A percentile compares a stretch with the other conserved stretches of the same genome.
Evolutionary conservation across 1,140 invertebrate genomes (phyloP).

Genomic region (Drosophila parvula): DNA sequence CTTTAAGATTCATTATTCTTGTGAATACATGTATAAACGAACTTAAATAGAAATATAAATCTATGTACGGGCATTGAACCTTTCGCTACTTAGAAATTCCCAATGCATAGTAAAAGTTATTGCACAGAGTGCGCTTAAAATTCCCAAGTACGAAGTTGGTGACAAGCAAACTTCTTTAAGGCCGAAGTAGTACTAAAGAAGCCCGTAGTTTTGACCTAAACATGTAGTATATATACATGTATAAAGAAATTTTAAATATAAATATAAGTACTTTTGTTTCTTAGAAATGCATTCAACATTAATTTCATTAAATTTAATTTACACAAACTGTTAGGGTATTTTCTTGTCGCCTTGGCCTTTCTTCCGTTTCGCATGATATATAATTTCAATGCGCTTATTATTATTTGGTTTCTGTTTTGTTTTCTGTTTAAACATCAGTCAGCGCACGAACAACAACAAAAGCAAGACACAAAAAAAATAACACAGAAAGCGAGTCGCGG

Average conservation of each 20-base stretch:
- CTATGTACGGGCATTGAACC: neutral
- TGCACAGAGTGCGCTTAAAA: neutral
- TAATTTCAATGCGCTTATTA: slow-evolving; percentile 37
- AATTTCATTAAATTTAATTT: neutral
- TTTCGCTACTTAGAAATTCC: neutral
- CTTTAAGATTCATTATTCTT: too few relatives aligned
- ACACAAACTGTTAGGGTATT: neutral
- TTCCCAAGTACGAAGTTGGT: neutral
- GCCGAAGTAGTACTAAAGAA: too few relatives aligned
- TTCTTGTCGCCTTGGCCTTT: slow-evolving; percentile 10
- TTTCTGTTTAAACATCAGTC: slow-evolving; percentile 42
- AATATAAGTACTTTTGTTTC: too few relatives aligned
- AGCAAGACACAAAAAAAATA: slow-evolving; percentile 27
- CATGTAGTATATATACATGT: too few relatives aligned
- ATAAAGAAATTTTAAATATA: too few relatives aligned
- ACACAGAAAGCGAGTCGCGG: slow-evolving; percentile 55
- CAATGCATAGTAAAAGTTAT: neutral
- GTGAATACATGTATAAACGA: too few relatives aligned
- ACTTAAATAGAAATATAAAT: neutral
- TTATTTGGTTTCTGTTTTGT: slow-evolving; percentile 34
- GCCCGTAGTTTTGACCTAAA: too few relatives aligned
- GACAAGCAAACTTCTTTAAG: too few relatives aligned
- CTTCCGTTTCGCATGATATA: slow-evolving; percentile 23
- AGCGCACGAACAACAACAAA: slow-evolving; percentile 6
- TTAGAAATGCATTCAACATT: neutral